Evolutionary conservation across 2,888 invertebrate genomes (phyloP), one percentile per base, ranked within the genome.

Genomic region (Caenorhabditis sp.): DNA sequence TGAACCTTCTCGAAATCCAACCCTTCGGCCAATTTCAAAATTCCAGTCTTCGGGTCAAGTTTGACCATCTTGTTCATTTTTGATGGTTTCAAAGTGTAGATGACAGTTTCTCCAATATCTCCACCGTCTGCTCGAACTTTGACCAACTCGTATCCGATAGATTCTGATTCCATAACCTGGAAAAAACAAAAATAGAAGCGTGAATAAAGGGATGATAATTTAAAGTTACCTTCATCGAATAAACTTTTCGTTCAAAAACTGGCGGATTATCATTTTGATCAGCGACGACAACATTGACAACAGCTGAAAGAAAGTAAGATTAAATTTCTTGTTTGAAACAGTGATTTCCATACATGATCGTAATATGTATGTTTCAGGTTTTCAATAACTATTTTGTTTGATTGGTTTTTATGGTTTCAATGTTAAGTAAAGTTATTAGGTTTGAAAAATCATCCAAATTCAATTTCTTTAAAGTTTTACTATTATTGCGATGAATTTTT

Each of bases 1-100:
- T 92, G 90, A 79, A 91, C 91, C 94, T 86, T 93, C 50, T 92
- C 89, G 94, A 94, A 78, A 95, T 90, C 85, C 10, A 81, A 60
- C 1, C 57, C 58, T 43, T 74, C 25, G 2, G 70, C 63, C 36
- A 83, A 57, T 50, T 61, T 67, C 50, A 80, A 63, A 12, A 67
- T 59, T 61, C 81, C 77, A 23, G 68, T 72, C 12, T 50, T 27
- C 7, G 59, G 1, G 43, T 80, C 67, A 38, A 82, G 53, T 17
- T 62, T 36, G 50, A 82, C 71, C 43, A 62, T 72, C 17, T 67
- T 25, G 53, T 74, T 78, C n/a, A 66, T 59, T 23, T 59, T 31
- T 5, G 74, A 76, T 0, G 66, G 26, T 36, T 75, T 70, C 38
- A 82, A 52, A 1, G 36, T 23, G 56, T 80, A 85, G 14, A 20